A percentile compares a stretch with the other conserved stretches of the same genome.
Evolutionary conservation across 1,140 invertebrate species (phyloP).

Genomic region (Arion vulgaris): DNA sequence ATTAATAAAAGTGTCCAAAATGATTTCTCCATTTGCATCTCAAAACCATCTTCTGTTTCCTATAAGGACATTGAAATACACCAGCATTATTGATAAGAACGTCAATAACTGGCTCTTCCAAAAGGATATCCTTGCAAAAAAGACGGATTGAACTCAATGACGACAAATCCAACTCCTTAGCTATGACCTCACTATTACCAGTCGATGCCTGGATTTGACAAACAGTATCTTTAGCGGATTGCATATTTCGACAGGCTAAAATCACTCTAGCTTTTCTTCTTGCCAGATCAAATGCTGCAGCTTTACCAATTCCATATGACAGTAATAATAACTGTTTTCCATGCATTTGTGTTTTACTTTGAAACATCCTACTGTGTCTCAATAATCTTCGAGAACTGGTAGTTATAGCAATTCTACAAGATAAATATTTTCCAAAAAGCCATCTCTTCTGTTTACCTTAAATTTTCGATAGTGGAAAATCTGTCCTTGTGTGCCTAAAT

Average conservation of each 20-base stretch:
- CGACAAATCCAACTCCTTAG: constrained; percentile 81
- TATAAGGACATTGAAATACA: constrained; percentile 62
- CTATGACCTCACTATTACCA: constrained; percentile 82
- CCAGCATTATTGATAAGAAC: constrained; percentile 89
- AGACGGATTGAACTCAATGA: constrained; percentile 82
- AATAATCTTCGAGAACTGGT: constrained; percentile 36
- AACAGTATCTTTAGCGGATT: constrained; percentile 82
- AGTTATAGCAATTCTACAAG: constrained; percentile 32
- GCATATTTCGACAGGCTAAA: constrained; percentile 85
- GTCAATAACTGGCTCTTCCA: constrained; percentile 69
- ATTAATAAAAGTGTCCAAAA: constrained; percentile 85
- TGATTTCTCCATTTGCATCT: too few relatives aligned
- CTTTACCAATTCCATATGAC: constrained; percentile 90
- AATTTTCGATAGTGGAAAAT: too few relatives aligned
- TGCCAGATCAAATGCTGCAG: constrained; percentile 80
- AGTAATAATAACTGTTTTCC: constrained; percentile 87
- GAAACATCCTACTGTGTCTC: constrained; percentile 40
- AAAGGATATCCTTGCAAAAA: constrained; percentile 80
- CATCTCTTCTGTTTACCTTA: constrained; percentile 38
- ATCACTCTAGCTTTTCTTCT: constrained; percentile 82
- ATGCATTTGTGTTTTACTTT: constrained; percentile 59
- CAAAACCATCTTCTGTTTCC: constrained; percentile 65
- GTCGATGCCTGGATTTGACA: constrained; percentile 84
- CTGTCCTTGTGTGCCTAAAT: too few relatives aligned
- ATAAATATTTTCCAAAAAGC: constrained; percentile 41